Conservation (phyloP, 2,113 vertebrate species). For the Upupa epops region DNA sequence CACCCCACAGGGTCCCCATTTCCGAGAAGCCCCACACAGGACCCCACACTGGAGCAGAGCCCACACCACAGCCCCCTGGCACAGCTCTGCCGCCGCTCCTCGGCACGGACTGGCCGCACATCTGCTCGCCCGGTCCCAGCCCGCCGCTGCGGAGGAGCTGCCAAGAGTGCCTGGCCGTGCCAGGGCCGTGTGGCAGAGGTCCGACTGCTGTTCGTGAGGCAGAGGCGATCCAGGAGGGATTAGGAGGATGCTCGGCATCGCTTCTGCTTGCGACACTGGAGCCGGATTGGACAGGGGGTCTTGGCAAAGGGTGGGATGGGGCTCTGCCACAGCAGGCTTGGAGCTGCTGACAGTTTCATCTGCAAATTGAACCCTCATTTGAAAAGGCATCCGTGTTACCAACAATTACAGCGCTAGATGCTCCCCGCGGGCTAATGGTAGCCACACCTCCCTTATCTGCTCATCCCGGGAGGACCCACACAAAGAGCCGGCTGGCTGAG, state of each 20-base stretch:
- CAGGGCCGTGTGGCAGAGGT: not conserved
- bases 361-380: not conserved
- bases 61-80: not conserved
- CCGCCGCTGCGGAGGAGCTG: not conserved
- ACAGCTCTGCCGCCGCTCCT: not conserved
- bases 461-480: rapidly evolving
- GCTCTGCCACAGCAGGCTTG: rapidly evolving
- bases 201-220: not conserved
- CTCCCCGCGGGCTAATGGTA: rapidly evolving
- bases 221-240: not conserved
- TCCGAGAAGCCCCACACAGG: not conserved
- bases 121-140: constrained; percentile 8
- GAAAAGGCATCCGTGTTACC: too few species aligned
- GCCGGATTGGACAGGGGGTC: not conserved
- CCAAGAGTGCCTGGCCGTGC: not conserved
- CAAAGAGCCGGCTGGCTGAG: not conserved
- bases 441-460: not conserved
- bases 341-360: not conserved
- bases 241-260: not conserved
- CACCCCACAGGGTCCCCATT: not conserved
- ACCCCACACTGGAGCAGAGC: not conserved
- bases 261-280: not conserved
- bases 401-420: not conserved
- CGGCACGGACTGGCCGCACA: not conserved
- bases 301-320: not conserved